Evolutionary conservation across 2,113 vertebrate species (phyloP).

Genomic region (Ameiurus melas): DNA sequence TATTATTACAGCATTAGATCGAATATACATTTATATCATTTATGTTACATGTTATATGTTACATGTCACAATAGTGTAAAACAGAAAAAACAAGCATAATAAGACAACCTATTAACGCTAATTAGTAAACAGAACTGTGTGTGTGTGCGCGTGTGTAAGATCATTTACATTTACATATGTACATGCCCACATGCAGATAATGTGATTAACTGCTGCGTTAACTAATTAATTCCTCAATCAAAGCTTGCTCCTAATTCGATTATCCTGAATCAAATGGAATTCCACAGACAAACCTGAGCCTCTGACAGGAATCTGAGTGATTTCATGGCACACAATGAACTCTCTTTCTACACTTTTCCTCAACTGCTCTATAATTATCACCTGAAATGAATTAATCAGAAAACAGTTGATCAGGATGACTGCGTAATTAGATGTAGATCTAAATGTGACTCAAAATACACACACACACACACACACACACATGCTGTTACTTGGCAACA

Average conservation of each 20-base stretch:
- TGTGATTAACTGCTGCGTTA: background rate
- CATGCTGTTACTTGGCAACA: slow-evolving; percentile 60
- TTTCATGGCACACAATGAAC: background rate
- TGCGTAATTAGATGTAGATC: slow-evolving; percentile 31
- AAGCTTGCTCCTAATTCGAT: background rate
- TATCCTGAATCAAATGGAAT: background rate
- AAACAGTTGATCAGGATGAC: slow-evolving; percentile 26
- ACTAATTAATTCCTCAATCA: background rate
- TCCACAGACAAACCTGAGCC: background rate
- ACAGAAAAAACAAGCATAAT: background rate
- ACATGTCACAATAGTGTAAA: background rate
- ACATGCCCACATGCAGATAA: background rate
- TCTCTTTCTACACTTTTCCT: background rate
- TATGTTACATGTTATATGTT: too few species aligned
- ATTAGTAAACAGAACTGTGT: background rate
- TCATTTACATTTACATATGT: background rate
- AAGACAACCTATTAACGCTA: background rate
- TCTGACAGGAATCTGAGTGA: background rate
- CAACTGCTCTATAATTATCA: background rate
- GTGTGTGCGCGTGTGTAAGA: background rate
- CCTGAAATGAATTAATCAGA: background rate
- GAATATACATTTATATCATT: background rate
- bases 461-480: slow-evolving; percentile 39
- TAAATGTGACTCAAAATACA: slow-evolving; percentile 48
- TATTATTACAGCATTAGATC: background rate